Conservation (phyloP, 2,888 invertebrate genomes). For the Thereva unica region DNA sequence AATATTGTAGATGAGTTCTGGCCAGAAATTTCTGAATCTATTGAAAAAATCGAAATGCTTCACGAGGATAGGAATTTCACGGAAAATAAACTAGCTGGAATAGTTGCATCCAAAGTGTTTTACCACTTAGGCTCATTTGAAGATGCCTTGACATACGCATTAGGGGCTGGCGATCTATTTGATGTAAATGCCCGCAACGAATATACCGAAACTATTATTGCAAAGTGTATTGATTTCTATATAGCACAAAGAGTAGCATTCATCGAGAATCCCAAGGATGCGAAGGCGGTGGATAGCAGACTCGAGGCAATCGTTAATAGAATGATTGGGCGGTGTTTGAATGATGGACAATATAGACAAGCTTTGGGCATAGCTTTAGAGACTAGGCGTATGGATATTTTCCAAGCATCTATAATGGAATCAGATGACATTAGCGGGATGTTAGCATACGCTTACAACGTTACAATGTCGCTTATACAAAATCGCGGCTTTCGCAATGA, state of each 20-base stretch:
- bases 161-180: conserved; percentile 93
- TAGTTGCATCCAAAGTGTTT: conserved; percentile 98
- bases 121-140: conserved; percentile 97
- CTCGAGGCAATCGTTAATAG: conserved; percentile 93
- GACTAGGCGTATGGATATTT: conserved; percentile 95
- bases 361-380: conserved; percentile 96
- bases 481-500: conserved; percentile 91
- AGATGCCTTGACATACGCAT: conserved; percentile 94
- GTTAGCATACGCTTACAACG: conserved; percentile 94
- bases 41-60: conserved; percentile 95
- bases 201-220: conserved; percentile 96
- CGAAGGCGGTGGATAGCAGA: conserved; percentile 75
- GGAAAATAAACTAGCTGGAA: conserved; percentile 90
- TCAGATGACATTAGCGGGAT: conserved; percentile 89
- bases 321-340: conserved; percentile 95
- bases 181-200: conserved; percentile 92
- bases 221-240: conserved; percentile 97
- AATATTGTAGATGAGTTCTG: conserved; percentile 96
- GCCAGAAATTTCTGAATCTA: conserved; percentile 98
- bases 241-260: conserved; percentile 82
- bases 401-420: conserved; percentile 87
- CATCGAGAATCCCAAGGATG: conserved; percentile 68
- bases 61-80: conserved; percentile 90
- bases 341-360: conserved; percentile 92
- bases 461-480: conserved; percentile 94